Evolutionary conservation across 2,113 vertebrate genomes (phyloP).

Genomic region (Misgurnus anguillicaudatus): DNA sequence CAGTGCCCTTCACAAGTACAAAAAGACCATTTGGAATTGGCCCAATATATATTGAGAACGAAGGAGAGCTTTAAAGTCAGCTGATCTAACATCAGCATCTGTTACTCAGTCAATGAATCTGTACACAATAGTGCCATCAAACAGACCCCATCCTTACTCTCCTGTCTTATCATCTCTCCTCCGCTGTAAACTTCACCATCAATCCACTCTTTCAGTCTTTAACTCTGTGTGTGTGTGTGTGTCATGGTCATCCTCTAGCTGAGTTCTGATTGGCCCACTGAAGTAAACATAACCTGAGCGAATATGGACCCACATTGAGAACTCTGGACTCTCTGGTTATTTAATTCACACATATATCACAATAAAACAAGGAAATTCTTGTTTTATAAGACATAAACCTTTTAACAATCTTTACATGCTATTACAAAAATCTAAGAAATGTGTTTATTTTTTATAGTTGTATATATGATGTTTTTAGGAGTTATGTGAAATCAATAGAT

Average conservation of each 20-base stretch:
- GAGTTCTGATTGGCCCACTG: constrained; percentile 75
- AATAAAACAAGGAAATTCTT: too few species aligned
- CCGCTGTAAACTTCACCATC: constrained; percentile 21
- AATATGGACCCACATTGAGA: constrained; percentile 55
- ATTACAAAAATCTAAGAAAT: too few species aligned
- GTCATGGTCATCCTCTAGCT: constrained; percentile 57
- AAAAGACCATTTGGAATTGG: constrained; percentile 36
- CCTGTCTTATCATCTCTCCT: constrained; percentile 47
- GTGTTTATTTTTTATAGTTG: neutral
- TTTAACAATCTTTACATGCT: too few species aligned
- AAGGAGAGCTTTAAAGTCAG: constrained; percentile 77
- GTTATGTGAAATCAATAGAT: neutral
- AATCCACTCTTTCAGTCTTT: constrained; percentile 18
- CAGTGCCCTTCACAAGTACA: constrained; percentile 2
- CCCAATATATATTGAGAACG: constrained; percentile 57
- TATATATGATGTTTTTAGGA: neutral
- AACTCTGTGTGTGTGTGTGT: constrained; percentile 22
- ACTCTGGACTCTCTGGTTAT: too few species aligned
- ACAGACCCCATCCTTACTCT: constrained; percentile 9
- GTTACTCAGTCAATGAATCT: constrained; percentile 74
- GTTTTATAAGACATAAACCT: too few species aligned
- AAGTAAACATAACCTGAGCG: constrained; percentile 56
- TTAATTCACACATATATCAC: too few species aligned
- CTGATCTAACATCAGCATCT: constrained; percentile 63
- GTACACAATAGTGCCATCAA: constrained; percentile 69